A percentile compares a stretch with the other conserved stretches of the same genome.
Evolutionary conservation across 2,888 invertebrate genomes (phyloP).

Genomic region (Ectemnius continuus): DNA sequence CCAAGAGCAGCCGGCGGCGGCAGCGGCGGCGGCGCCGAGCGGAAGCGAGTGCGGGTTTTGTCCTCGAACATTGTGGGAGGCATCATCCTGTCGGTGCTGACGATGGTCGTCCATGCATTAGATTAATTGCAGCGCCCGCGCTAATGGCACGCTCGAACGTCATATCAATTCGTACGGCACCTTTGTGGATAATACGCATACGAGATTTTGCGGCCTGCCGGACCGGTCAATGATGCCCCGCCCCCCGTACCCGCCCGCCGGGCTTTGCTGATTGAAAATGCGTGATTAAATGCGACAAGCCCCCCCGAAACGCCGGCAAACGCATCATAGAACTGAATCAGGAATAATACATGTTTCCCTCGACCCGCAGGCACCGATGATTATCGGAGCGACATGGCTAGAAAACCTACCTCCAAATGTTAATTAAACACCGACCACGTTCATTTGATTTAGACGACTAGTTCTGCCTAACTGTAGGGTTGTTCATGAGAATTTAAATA

Average conservation of each 20-base stretch:
- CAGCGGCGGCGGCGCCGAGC: too few species aligned
- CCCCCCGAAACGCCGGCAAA: constrained; percentile 2
- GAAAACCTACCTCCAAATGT: too few species aligned
- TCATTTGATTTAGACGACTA: too few species aligned
- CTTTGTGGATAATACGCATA: constrained; percentile 45
- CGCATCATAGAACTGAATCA: neutral
- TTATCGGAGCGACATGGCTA: too few species aligned
- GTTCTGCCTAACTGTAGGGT: too few species aligned
- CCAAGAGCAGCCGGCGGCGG: too few species aligned
- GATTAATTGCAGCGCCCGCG: constrained; percentile 46
- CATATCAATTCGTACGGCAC: constrained; percentile 24
- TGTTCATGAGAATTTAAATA: too few species aligned
- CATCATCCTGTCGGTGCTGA: constrained; percentile 26
- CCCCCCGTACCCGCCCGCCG: constrained; percentile 2
- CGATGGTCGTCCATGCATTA: constrained; percentile 46
- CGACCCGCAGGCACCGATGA: too few species aligned
- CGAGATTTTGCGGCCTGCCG: constrained; percentile 23
- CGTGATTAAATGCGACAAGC: constrained; percentile 18
- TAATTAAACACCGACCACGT: too few species aligned
- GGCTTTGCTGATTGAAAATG: constrained; percentile 7
- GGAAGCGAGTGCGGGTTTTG: neutral
- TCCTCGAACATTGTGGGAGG: constrained; percentile 32
- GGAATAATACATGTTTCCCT: too few species aligned
- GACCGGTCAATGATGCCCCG: constrained; percentile 26
- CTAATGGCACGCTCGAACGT: constrained; percentile 21